Conservation (phyloP, 2,888 invertebrate species). For the Lithophane ornitopus region DNA sequence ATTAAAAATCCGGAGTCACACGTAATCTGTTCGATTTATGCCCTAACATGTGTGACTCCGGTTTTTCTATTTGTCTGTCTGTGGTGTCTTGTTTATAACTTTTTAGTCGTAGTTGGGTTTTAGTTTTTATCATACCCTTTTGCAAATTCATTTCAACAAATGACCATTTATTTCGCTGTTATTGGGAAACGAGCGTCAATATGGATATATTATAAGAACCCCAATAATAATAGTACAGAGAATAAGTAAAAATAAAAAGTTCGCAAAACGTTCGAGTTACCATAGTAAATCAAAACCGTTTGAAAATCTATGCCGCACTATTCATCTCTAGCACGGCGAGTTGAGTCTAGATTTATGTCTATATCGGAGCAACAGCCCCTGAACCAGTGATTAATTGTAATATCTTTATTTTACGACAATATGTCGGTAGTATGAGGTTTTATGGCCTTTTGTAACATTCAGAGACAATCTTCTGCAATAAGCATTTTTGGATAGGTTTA, state of each 20-base stretch:
- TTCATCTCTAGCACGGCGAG: slow-evolving; percentile 50
- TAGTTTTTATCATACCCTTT: no score
- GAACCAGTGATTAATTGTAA: slow-evolving; percentile 54
- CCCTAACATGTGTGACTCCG: no score
- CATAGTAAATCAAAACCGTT: slow-evolving; percentile 27
- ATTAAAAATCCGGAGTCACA: no score
- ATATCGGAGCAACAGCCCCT: slow-evolving; percentile 45
- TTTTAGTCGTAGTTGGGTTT: no score
- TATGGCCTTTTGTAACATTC: background rate
- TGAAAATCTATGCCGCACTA: slow-evolving; percentile 47
- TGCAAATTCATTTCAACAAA: no score
- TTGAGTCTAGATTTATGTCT: slow-evolving; percentile 63
- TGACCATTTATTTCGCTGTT: background rate
- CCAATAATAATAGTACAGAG: background rate
- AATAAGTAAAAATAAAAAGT: background rate
- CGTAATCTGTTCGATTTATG: no score
- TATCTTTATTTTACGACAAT: slow-evolving; percentile 52
- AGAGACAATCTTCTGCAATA: slow-evolving; percentile 21
- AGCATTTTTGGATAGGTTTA: background rate
- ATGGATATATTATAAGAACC: background rate
- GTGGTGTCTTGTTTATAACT: no score
- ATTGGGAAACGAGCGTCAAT: background rate
- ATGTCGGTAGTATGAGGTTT: slow-evolving; percentile 33
- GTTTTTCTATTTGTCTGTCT: no score
- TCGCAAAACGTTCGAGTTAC: slow-evolving; percentile 35